phyloP scores from a whole-genome alignment of 2,113 vertebrate genomes.

The Tamias sibiricus region DNA sequence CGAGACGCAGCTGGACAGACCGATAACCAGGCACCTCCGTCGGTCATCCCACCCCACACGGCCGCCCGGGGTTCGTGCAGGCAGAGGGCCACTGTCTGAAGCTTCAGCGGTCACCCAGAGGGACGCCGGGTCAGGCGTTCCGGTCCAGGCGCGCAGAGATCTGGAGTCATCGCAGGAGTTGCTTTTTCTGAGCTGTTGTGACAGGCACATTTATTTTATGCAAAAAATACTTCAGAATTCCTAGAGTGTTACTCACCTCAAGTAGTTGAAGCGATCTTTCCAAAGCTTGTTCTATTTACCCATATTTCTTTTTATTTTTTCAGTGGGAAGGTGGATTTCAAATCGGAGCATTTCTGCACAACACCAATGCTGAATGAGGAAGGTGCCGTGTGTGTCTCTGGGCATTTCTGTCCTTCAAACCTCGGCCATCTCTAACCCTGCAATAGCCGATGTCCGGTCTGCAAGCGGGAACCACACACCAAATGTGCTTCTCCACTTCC shows the following conservation, averaged over 20 bases:
- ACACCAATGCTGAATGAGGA: background rate
- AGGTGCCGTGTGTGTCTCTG: accelerated
- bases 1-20: background rate
- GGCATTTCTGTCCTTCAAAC: background rate
- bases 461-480: background rate
- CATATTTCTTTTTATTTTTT: background rate
- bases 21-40: background rate
- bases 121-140: background rate
- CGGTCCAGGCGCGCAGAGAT: background rate
- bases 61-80: background rate
- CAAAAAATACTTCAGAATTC: background rate
- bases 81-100: background rate
- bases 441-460: background rate
- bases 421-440: too few relatives aligned
- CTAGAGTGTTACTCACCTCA: background rate
- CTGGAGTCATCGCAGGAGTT: background rate
- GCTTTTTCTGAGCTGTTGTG: background rate
- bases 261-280: background rate
- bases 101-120: background rate
- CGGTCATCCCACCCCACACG: background rate
- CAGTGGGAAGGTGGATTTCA: background rate
- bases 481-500: background rate
- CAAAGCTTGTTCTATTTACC: background rate
- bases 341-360: background rate
- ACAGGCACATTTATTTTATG: background rate